Conservation (phyloP, 53 echinoderm and acorn worm genomes). For the Apostichopus leukothele region DNA sequence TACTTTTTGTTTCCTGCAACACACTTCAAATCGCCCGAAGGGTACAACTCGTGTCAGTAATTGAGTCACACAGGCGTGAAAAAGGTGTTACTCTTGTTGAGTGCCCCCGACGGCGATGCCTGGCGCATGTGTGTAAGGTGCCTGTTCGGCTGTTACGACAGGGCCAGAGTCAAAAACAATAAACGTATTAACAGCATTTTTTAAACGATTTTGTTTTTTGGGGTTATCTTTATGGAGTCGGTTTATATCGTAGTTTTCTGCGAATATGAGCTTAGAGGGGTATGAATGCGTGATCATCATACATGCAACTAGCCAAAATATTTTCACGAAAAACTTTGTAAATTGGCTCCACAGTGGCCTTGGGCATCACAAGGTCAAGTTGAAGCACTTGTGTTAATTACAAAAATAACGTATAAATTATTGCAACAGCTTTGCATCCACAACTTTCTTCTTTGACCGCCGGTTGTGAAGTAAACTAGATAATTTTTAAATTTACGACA, state of each 20-base stretch:
- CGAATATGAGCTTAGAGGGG: too few species aligned
- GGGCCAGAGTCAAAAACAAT: constrained; percentile 47
- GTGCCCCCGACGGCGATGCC: constrained; percentile 39
- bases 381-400: neutral
- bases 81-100: constrained; percentile 49
- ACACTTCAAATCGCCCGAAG: constrained; percentile 35
- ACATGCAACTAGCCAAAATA: too few species aligned
- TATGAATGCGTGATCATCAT: too few species aligned
- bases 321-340: too few species aligned
- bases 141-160: constrained; percentile 37
- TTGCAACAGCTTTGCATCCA: too few species aligned
- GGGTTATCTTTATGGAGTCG: neutral
- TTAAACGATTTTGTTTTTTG: constrained; percentile 22
- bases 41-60: constrained; percentile 34
- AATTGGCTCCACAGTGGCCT: neutral
- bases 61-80: constrained; percentile 51
- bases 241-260: neutral
- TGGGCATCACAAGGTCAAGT: constrained; percentile 5
- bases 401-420: neutral
- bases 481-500: too few species aligned
- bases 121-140: constrained; percentile 43
- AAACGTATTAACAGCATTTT: constrained; percentile 20
- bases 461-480: too few species aligned
- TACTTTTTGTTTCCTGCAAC: constrained; percentile 41
- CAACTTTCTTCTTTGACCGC: too few species aligned